These are phyloP conservation scores for Uria aalge DNA, from an alignment of 2,113 vertebrate genomes.

Conservation along the genomic window DNA sequence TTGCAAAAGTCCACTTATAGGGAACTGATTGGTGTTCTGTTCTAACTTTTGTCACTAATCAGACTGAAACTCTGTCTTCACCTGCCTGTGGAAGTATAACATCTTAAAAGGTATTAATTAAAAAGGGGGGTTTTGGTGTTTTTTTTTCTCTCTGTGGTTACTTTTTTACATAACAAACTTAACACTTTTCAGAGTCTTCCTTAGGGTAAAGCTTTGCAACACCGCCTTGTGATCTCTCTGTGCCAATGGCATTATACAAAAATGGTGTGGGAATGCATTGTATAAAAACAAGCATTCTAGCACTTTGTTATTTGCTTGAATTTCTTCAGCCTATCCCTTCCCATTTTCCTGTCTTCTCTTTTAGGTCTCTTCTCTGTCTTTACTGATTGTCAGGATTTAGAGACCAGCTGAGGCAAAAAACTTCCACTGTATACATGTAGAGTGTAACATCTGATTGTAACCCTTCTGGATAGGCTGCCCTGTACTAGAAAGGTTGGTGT, in stretches of 20 bases:
- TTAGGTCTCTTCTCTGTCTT: background rate
- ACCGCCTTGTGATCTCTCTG: background rate
- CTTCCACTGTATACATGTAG: rapidly evolving
- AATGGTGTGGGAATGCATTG: background rate
- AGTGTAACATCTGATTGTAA: background rate
- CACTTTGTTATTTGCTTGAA: rapidly evolving
- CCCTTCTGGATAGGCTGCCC: background rate
- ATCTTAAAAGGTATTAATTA: background rate
- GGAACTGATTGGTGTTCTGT: background rate
- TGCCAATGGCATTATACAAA: background rate
- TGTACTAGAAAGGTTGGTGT: background rate
- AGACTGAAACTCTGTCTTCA: slow-evolving; percentile 27
- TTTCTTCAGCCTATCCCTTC: background rate
- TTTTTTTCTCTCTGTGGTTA: background rate
- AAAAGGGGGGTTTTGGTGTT: background rate
- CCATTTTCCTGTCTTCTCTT: background rate
- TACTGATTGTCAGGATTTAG: background rate
- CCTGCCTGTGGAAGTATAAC: background rate
- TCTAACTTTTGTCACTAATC: background rate
- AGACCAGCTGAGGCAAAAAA: background rate
- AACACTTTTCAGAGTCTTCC: background rate
- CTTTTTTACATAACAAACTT: background rate
- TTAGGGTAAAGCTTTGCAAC: background rate
- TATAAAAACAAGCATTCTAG: background rate
- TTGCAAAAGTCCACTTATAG: background rate